These are phyloP conservation scores for Opisthograptis luteolata DNA, from an alignment of 2,888 invertebrate genomes.

Conservation along the genomic window DNA sequence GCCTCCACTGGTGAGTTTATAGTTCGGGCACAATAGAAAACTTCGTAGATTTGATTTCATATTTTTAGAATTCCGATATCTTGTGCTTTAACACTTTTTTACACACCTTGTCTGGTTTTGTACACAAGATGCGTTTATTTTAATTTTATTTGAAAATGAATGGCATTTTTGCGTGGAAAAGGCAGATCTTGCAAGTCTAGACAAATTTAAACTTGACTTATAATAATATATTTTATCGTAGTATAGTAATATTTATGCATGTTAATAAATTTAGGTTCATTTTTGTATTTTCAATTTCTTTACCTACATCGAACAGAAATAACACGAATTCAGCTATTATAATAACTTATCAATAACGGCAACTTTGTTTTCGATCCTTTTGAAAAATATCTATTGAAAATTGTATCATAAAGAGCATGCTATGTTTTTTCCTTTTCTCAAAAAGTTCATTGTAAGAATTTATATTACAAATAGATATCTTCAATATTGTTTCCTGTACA, in stretches of 20 bases:
- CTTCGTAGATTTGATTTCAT: constrained; percentile 19
- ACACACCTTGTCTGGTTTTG: constrained; percentile 8
- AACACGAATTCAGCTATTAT: no score
- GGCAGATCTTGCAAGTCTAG: constrained; percentile 2
- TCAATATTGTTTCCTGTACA: not conserved
- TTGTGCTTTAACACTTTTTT: constrained; percentile 22
- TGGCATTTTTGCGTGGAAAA: constrained; percentile 1
- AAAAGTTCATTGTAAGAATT: no score
- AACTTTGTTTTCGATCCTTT: no score
- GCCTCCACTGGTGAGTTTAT: constrained; percentile 82
- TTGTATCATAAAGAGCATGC: no score
- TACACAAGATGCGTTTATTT: not conserved
- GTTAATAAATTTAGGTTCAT: constrained; percentile 3
- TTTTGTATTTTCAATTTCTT: not conserved
- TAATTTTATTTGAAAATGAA: not conserved
- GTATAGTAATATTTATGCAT: constrained; percentile 6
- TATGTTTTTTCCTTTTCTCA: no score
- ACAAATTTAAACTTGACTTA: not conserved
- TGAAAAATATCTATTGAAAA: no score
- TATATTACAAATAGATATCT: no score
- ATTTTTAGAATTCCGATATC: constrained; percentile 11
- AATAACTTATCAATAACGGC: no score
- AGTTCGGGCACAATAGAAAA: constrained; percentile 69
- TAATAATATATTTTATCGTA: not conserved
- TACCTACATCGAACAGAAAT: no score